Percentiles rank a stretch among this genome's conserved stretches.
Conservation (phyloP, 2,888 invertebrate genomes). For the Pseudoips prasinana region DNA sequence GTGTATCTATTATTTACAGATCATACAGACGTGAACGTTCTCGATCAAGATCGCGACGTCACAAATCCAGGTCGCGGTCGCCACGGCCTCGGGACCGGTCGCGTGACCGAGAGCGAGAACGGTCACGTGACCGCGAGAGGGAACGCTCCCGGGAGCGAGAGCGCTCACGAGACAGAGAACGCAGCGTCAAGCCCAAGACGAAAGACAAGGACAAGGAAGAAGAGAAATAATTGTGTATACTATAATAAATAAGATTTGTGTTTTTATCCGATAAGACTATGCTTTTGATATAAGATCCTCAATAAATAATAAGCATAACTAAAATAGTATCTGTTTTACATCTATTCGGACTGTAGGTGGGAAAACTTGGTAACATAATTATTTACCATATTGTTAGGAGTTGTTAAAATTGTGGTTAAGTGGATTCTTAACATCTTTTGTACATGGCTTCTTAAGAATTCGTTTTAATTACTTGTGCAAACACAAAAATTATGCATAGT, state of each 20-base stretch:
- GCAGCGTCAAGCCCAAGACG: constrained; percentile 81
- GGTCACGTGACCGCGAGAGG: constrained; percentile 65
- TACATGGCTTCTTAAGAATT: too few relatives aligned
- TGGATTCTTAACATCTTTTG: too few relatives aligned
- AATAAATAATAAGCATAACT: constrained; percentile 17
- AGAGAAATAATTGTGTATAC: constrained; percentile 76
- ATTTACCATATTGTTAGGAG: too few relatives aligned
- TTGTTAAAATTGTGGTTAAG: too few relatives aligned
- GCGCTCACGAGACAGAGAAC: constrained; percentile 60
- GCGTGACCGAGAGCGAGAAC: constrained; percentile 56
- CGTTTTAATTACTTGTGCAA: too few relatives aligned
- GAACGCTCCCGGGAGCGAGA: constrained; percentile 64
- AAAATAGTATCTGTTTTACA: background rate
- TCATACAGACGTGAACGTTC: constrained; percentile 86
- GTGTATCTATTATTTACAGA: constrained; percentile 44
- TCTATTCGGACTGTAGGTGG: too few relatives aligned
- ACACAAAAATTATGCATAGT: too few relatives aligned
- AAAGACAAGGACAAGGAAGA: constrained; percentile 87
- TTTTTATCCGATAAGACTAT: constrained; percentile 5
- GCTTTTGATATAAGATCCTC: constrained; percentile 12
- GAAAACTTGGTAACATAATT: too few relatives aligned
- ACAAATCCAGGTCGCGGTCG: constrained; percentile 87
- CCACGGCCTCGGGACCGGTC: constrained; percentile 79
- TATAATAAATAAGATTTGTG: constrained; percentile 4
- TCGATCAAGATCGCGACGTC: constrained; percentile 85